These are phyloP conservation scores for Tenthredo distinguenda DNA, from an alignment of 2,888 invertebrate genomes.

Conservation along the genomic window DNA sequence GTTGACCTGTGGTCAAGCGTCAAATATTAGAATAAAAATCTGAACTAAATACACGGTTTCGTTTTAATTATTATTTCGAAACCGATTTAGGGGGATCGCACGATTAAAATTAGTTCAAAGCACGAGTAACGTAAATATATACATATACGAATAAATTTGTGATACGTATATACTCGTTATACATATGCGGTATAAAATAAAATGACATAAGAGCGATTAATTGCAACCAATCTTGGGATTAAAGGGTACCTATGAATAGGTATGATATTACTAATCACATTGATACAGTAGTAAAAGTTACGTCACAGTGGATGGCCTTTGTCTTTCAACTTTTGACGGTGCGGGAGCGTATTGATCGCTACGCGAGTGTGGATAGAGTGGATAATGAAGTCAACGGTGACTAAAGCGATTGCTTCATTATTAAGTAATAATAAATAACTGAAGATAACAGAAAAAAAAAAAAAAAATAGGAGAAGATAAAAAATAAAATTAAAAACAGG, in stretches of 20 bases:
- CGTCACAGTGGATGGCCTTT: constrained; percentile 46
- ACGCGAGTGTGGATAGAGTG: background rate
- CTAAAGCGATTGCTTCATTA: background rate
- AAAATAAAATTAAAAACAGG: background rate
- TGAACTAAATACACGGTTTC: too few relatives aligned
- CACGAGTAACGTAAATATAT: too few relatives aligned
- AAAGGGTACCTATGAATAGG: background rate
- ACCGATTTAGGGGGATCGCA: too few relatives aligned
- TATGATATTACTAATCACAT: background rate
- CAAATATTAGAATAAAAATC: too few relatives aligned
- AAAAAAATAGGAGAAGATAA: background rate
- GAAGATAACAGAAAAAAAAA: background rate
- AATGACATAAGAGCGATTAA: background rate
- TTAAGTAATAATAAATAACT: background rate
- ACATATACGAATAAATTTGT: background rate
- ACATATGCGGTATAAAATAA: background rate
- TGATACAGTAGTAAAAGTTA: constrained; percentile 32
- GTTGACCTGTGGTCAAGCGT: too few relatives aligned
- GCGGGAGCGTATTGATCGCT: background rate
- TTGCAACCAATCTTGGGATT: background rate
- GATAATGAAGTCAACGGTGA: background rate
- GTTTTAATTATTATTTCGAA: too few relatives aligned
- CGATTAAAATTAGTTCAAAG: too few relatives aligned
- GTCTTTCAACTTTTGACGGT: constrained; percentile 28
- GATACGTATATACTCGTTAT: background rate